Evolutionary conservation across 2,888 invertebrate species (phyloP).

Genomic region (Thecocarcelia acutangulata): DNA sequence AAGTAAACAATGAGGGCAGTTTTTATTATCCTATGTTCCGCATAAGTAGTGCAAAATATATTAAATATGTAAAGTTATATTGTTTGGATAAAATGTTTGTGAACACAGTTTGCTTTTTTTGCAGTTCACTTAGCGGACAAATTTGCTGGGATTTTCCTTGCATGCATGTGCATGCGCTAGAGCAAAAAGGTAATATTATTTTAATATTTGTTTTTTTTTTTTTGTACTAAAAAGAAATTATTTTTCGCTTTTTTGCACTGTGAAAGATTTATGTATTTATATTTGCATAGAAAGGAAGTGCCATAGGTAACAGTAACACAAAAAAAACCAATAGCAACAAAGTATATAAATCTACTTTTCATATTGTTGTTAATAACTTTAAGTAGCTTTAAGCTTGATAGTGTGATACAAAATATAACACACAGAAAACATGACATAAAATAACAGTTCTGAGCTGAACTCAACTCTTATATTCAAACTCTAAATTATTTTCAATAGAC

Average conservation of each 20-base stretch:
- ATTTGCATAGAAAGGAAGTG: slow-evolving; percentile 43
- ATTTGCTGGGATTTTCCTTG: background rate
- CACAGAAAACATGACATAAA: background rate
- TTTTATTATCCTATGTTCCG: too few relatives aligned
- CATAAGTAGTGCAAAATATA: too few relatives aligned
- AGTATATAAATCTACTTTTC: slow-evolving; percentile 34
- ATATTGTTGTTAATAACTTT: slow-evolving; percentile 49
- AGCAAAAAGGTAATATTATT: background rate
- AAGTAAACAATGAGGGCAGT: too few relatives aligned
- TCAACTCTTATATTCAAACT: too few relatives aligned
- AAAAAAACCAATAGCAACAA: slow-evolving; percentile 1
- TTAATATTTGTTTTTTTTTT: background rate
- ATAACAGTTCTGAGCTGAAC: too few relatives aligned
- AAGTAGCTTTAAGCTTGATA: slow-evolving; percentile 26
- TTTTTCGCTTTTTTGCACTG: slow-evolving; percentile 5
- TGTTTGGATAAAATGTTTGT: too few relatives aligned
- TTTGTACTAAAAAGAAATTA: background rate
- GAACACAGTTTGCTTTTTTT: too few relatives aligned
- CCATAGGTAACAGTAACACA: background rate
- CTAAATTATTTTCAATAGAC: too few relatives aligned
- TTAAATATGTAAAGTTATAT: too few relatives aligned
- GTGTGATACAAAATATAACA: background rate
- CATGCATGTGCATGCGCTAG: background rate
- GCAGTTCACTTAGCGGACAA: too few relatives aligned
- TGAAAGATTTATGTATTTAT: slow-evolving; percentile 42